Conservation (phyloP, 2,888 invertebrate genomes). For the Abrostola triplasia region DNA sequence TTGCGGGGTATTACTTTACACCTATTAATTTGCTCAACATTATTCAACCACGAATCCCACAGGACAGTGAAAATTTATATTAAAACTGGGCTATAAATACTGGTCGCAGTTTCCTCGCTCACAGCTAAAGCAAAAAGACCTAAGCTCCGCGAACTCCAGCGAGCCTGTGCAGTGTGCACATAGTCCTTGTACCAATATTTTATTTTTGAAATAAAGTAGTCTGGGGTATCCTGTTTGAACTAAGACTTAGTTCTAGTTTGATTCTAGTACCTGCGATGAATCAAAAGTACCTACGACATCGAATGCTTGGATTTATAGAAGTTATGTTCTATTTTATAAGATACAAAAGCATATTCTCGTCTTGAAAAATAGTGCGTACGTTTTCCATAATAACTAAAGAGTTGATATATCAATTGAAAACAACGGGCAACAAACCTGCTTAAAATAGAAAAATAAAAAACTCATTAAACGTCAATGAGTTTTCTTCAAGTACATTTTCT, state of each 20-base stretch:
- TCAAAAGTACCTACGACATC: too few relatives aligned
- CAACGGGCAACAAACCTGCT: background rate
- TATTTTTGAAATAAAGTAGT: constrained; percentile 54
- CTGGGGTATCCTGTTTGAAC: constrained; percentile 42
- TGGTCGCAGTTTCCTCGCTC: constrained; percentile 59
- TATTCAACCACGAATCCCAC: constrained; percentile 48
- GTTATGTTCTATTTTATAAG: too few relatives aligned
- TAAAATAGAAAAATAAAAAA: constrained; percentile 13
- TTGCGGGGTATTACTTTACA: constrained; percentile 15
- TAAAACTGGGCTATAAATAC: constrained; percentile 66
- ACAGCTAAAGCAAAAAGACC: constrained; percentile 56
- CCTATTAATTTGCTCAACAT: constrained; percentile 31
- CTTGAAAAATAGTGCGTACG: too few relatives aligned
- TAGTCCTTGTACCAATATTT: constrained; percentile 50
- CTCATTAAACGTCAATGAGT: constrained; percentile 40
- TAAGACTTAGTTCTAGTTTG: constrained; percentile 30
- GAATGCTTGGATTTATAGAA: too few relatives aligned
- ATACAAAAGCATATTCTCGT: too few relatives aligned
- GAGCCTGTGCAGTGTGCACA: constrained; percentile 57
- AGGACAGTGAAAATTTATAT: constrained; percentile 54
- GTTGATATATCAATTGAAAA: background rate
- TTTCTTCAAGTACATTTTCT: constrained; percentile 46
- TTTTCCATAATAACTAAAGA: constrained; percentile 3
- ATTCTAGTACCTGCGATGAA: too few relatives aligned
- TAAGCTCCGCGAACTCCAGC: constrained; percentile 45